Conservation (phyloP, 2,797 vertebrate species). For the Siniperca obscura region DNA sequence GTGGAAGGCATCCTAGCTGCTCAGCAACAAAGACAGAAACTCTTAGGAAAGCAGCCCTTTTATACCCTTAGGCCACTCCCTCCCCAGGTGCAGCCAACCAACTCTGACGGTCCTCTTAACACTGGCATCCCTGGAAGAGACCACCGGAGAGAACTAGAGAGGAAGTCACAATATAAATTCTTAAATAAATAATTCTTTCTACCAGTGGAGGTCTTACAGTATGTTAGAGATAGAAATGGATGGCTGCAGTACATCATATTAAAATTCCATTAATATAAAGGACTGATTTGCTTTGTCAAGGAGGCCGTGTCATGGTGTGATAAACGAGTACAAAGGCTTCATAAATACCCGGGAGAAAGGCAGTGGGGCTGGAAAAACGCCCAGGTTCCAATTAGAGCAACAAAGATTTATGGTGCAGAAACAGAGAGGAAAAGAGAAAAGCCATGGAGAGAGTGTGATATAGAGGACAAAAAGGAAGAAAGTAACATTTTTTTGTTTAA, state of each 20-base stretch:
- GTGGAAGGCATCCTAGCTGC: too few species aligned
- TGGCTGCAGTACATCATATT: slow-evolving; percentile 63
- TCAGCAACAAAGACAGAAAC: too few species aligned
- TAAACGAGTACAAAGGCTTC: slow-evolving; percentile 73
- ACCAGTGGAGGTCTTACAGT: slow-evolving; percentile 38
- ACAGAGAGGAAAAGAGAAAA: slow-evolving; percentile 44
- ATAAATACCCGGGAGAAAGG: slow-evolving; percentile 74
- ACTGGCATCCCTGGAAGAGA: too few species aligned
- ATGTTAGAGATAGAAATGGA: slow-evolving; percentile 70
- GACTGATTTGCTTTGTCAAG: slow-evolving; percentile 64
- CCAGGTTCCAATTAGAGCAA: slow-evolving; percentile 80
- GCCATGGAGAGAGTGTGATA: slow-evolving; percentile 35
- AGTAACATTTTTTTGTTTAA: slow-evolving; percentile 11
- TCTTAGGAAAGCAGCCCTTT: too few species aligned
- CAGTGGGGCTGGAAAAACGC: slow-evolving; percentile 70
- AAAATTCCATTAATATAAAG: slow-evolving; percentile 75
- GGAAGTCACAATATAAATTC: slow-evolving; percentile 37
- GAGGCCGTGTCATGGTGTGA: slow-evolving; percentile 67
- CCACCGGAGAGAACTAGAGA: too few species aligned
- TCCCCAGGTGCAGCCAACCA: too few species aligned
- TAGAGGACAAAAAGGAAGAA: slow-evolving; percentile 21
- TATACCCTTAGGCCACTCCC: too few species aligned
- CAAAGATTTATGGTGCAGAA: slow-evolving; percentile 70
- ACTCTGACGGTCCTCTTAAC: too few species aligned
- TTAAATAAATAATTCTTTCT: slow-evolving; percentile 11